phyloP scores from a whole-genome alignment of 2,113 vertebrate species.

The Phyllostomus hastatus region DNA sequence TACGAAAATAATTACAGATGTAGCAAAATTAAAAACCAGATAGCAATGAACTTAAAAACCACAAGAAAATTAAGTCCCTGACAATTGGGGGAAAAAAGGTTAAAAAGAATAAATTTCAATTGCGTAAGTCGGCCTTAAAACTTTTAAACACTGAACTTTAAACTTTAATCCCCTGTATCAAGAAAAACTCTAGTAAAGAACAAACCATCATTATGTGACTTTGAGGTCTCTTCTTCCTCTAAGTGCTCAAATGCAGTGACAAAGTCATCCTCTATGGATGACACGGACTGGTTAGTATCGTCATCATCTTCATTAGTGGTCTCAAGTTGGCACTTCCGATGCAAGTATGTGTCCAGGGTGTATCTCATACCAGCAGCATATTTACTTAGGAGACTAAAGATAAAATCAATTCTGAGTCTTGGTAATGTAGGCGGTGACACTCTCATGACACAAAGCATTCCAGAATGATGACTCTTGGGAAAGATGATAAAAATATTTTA shows the following conservation, averaged over 20 bases:
- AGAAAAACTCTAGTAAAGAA: constrained; percentile 48
- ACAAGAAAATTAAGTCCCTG: not conserved
- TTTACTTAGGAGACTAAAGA: constrained; percentile 90
- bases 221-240: constrained; percentile 91
- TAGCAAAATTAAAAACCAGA: not conserved
- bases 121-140: not conserved
- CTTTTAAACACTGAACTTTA: not conserved
- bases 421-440: constrained; percentile 84
- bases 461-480: constrained; percentile 78
- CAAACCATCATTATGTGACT: constrained; percentile 79
- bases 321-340: constrained; percentile 80
- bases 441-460: constrained; percentile 91
- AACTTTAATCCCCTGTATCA: not conserved
- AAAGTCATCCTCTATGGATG: constrained; percentile 99
- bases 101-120: constrained; percentile 31
- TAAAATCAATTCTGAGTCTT: constrained; percentile 81
- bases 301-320: constrained; percentile 86
- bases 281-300: constrained; percentile 97
- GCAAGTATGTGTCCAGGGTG: constrained; percentile 85
- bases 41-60: constrained; percentile 23
- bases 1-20: constrained; percentile 5
- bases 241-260: constrained; percentile 97
- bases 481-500: constrained; percentile 60
- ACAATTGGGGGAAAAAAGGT: not conserved
- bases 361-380: constrained; percentile 90